Base-by-base conservation (phyloP, 2,888 invertebrate genomes). In the Agrochola litura region DNA sequence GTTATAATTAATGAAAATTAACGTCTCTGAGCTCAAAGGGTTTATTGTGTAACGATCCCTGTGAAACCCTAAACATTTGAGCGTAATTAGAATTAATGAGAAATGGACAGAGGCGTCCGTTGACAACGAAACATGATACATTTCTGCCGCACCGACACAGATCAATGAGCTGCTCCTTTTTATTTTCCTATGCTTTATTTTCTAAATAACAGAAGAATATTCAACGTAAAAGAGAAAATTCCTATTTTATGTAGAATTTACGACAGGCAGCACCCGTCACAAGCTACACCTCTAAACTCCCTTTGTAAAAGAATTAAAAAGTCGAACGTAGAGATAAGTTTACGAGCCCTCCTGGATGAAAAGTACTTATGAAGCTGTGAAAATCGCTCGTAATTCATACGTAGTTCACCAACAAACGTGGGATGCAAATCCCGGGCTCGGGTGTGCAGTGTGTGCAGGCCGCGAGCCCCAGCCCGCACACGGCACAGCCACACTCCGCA, bases 41-140 rank as follows among this genome's bases (percentile, higher is more conserved):
- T 88, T 89, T 90, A 90, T 87, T 88, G 87, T 90, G 82, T 84
- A 89, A 89, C 88, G 89, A 88, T 90, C 89, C 82, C 89, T 89
- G 89, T 90, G 91, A 92, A 93, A 92, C 92, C 90, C 90, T 88
- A 90, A 93, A 92, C 90, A 92, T 92, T 93, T 92, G 91, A 89
- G 90, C 88, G 91, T 94, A 93, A 95, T 95, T 94, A 94, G 91
- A 93, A 93, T 93, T 94, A 94, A 95, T 92, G 93, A 95, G 93
- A 93, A 94, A 92, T 92, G 91, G 91, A 91, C 93, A 91, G 91
- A 92, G 91, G 90, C 92, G 91, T 89, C 89, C 92, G 91, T 94
- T 94, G 94, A 93, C 93, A 91, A 89, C 87, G 95, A 91, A 94
- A 95, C 88, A 87, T 90, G 93, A 95, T 93, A 93, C 86, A 80